A percentile compares a stretch with the other conserved stretches of the same genome.
Conservation (phyloP, 2,797 vertebrate species). For the Geotrypetes seraphini region DNA sequence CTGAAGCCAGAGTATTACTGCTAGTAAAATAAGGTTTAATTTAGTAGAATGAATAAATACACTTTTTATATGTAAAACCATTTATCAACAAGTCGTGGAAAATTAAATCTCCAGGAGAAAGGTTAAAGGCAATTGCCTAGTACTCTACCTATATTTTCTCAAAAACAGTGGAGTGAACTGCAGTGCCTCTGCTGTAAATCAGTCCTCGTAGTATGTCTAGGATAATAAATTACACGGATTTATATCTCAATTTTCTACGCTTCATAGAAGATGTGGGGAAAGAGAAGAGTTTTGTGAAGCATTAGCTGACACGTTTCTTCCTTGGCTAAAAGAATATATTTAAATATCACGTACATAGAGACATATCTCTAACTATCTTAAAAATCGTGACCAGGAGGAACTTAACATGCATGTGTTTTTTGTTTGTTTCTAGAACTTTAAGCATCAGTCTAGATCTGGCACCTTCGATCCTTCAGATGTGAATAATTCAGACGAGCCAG, state of each 20-base stretch:
- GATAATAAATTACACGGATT: conserved; percentile 19
- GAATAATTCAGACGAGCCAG: no score
- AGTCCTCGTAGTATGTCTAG: conserved; percentile 13
- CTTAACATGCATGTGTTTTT: no score
- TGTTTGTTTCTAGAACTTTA: no score
- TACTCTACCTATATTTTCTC: conserved; percentile 7
- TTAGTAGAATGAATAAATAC: conserved; percentile 31
- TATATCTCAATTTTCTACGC: conserved; percentile 7
- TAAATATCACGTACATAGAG: no score
- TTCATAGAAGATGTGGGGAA: conserved; percentile 1
- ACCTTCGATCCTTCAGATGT: no score
- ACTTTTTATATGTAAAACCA: conserved; percentile 13
- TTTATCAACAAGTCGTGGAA: no score
- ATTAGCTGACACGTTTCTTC: conserved; percentile 1
- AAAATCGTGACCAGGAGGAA: no score
- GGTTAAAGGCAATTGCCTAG: background rate
- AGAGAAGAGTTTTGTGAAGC: conserved; percentile 7
- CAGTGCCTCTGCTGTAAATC: conserved; percentile 23
- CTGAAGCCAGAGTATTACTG: conserved; percentile 27
- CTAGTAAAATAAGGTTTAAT: conserved; percentile 37
- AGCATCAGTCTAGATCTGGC: no score
- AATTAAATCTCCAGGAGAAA: conserved; percentile 20
- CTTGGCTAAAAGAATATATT: no score
- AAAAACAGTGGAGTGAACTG: conserved; percentile 11
- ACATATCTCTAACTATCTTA: no score